Evolutionary conservation across 2,113 vertebrate genomes (phyloP).

Genomic region (Hepsetus odoe): DNA sequence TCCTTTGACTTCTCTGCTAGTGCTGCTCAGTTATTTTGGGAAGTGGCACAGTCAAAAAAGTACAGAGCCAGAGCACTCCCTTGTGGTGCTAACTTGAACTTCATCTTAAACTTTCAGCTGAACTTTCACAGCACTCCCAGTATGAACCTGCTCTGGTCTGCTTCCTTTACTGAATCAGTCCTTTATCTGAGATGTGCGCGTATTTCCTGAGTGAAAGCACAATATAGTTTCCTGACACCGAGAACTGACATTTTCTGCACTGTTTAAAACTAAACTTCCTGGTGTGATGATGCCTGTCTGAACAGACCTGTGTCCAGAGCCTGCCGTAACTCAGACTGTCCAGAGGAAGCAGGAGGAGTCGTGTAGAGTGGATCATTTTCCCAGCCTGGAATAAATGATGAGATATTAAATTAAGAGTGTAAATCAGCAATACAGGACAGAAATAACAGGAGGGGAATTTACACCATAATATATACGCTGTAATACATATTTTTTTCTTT

Average conservation of each 20-base stretch:
- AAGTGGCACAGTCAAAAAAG: constrained; percentile 53
- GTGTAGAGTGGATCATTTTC: constrained; percentile 70
- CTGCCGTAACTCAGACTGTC: constrained; percentile 68
- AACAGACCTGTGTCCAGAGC: constrained; percentile 71
- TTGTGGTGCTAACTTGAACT: constrained; percentile 72
- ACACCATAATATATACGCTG: no score
- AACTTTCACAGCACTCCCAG: constrained; percentile 32
- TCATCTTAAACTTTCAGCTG: constrained; percentile 62
- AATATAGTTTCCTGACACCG: no score
- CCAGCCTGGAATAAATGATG: constrained; percentile 57
- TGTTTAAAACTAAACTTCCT: neutral
- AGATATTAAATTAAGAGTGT: neutral
- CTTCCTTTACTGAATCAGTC: neutral
- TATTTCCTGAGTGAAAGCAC: no score
- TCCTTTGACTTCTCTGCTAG: constrained; percentile 3
- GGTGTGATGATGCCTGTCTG: neutral
- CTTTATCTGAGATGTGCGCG: neutral
- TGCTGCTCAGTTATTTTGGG: constrained; percentile 35
- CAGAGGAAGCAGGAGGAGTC: constrained; percentile 21
- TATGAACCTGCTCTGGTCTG: neutral
- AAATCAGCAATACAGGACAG: no score
- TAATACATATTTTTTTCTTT: no score
- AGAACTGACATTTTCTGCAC: no score
- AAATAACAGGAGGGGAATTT: no score
- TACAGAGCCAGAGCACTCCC: constrained; percentile 72